phyloP scores from a whole-genome alignment of 2,797 vertebrate genomes.

The Lepidocolaptes lacrymiger region DNA sequence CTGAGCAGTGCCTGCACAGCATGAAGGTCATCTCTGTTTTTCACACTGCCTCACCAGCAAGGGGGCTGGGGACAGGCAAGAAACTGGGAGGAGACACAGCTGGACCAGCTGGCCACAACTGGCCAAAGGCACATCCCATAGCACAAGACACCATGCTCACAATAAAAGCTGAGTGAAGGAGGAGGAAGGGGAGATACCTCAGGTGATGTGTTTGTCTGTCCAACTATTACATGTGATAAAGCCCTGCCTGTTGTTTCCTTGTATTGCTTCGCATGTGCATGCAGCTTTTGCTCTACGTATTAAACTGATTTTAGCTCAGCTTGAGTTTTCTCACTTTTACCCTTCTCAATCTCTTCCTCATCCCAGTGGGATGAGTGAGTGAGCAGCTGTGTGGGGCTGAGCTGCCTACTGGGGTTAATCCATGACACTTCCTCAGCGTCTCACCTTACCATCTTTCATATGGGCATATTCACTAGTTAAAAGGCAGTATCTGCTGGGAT shows the following conservation, averaged over 20 bases:
- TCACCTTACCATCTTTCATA: background rate
- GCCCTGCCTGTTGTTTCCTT: background rate
- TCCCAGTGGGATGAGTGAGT: background rate
- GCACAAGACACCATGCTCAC: accelerated
- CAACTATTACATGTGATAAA: accelerated
- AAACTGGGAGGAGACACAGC: background rate
- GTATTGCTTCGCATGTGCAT: accelerated
- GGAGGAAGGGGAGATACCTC: background rate
- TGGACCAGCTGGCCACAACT: background rate
- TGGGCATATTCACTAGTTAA: background rate
- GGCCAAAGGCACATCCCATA: background rate
- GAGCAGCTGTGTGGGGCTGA: background rate
- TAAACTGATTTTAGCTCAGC: background rate
- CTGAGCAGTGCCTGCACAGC: background rate
- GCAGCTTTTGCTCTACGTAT: background rate
- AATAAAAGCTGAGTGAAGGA: background rate
- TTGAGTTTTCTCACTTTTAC: background rate
- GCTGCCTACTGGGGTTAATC: background rate
- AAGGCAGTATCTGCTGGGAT: background rate
- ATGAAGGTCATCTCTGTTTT: background rate
- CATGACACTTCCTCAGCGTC: background rate
- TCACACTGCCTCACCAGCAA: background rate
- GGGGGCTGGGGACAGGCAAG: background rate
- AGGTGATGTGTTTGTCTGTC: background rate
- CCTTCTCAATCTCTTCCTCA: background rate